Evolutionary conservation across 2,888 invertebrate species (phyloP), one percentile per base, ranked within the genome.

Genomic region (Microplitis deprimator): DNA sequence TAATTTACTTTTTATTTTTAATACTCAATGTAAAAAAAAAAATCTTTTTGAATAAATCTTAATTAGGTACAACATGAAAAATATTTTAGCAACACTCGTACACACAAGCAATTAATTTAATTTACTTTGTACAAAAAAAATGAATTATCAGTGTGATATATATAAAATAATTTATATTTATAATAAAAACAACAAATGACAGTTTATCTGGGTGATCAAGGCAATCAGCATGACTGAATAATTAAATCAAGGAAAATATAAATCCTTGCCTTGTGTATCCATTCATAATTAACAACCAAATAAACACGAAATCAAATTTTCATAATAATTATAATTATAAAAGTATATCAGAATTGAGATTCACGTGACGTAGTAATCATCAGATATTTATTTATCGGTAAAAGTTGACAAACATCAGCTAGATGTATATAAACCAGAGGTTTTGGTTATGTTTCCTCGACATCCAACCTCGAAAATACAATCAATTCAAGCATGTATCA

Each of bases 21-120:
- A 59, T 41, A 38, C 6, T 17, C 6, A 59, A 13, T 29, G 7
- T 16, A 5, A 80, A 82, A 83, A 81, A 83, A 80, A 79, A 67
- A 74, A 77, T 82, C 77, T 13, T 50, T 50, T 50, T 50, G 50
- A 13, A 50, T 50, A 50, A 29, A 29, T 29, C 29, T 29, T 29
- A 29, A 29, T 4, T 29, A 29, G 29, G 29, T 29, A 29, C 29
- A 29, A 29, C 29, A 29, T 29, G 29, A 29, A 29, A 29, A 29
- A 29, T 29, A 29, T 29, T 29, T 29, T 29, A 29, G 29, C 29
- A 29, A 2, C 29, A 29, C 29, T 29, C 29, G 29, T 29, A 29
- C 29, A 29, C 2, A 50, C 50, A 50, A 50, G 13, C 6, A 50
- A 13, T 8, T 50, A 13, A 50, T 50, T 50, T 13, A 50, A 50